phyloP scores from a whole-genome alignment of 2,888 invertebrate species.

The Dyspetes luteomarginatus region DNA sequence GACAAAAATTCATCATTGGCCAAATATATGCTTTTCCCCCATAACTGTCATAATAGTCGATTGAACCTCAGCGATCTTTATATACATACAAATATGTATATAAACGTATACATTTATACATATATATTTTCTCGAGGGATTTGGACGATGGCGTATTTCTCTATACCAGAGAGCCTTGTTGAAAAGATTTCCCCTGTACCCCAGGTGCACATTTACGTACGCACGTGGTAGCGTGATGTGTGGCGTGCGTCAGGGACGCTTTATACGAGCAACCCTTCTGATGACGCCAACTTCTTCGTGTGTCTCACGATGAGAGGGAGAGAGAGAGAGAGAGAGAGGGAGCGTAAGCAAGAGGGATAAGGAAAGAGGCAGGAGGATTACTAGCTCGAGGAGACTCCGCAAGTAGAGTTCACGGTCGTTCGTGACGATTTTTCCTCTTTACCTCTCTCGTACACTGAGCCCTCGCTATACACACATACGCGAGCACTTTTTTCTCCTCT shows the following conservation, averaged over 20 bases:
- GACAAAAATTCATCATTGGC: conserved; percentile 11
- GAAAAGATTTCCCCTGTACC: not conserved
- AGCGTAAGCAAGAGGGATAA: not conserved
- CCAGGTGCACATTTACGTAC: conserved; percentile 4
- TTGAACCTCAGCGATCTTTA: not conserved
- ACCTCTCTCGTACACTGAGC: not conserved
- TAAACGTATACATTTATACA: not conserved
- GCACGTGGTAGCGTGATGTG: conserved; percentile 12
- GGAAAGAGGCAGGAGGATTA: conserved; percentile 10
- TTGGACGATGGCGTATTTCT: conserved; percentile 5
- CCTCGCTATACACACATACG: not conserved
- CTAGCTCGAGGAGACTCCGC: conserved; percentile 14
- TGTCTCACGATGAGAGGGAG: not conserved
- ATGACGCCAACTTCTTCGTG: not conserved
- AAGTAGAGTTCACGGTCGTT: conserved; percentile 58
- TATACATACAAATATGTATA: too few species aligned
- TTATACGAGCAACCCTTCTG: not conserved
- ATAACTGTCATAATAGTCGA: not conserved
- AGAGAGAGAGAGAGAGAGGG: not conserved
- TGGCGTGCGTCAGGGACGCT: not conserved
- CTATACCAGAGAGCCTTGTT: not conserved
- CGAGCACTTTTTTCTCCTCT: not conserved
- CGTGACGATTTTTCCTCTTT: conserved; percentile 46
- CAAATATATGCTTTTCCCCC: not conserved
- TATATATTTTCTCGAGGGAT: not conserved